Conservation (phyloP, 2,113 vertebrate genomes). For the Cromileptes altivelis region DNA sequence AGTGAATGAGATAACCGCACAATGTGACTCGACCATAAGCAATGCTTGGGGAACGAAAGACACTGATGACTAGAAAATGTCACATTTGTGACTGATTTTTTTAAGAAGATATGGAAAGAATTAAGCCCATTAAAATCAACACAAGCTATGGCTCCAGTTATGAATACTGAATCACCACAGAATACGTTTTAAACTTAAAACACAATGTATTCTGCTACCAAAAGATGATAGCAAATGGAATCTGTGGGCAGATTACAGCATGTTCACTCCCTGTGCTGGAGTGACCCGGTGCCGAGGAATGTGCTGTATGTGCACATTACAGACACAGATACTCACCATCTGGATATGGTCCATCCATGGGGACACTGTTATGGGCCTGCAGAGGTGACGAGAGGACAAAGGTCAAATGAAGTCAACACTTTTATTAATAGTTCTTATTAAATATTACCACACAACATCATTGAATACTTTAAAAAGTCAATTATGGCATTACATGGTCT, state of each 20-base stretch:
- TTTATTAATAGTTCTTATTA: neutral
- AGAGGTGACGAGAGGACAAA: slow-evolving; percentile 45
- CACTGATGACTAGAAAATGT: neutral
- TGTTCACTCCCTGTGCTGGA: slow-evolving; percentile 14
- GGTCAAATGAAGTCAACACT: slow-evolving; percentile 39
- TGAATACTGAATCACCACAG: neutral
- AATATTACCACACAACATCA: no score
- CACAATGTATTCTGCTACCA: neutral
- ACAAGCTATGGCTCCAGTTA: neutral
- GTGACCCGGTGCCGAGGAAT: slow-evolving; percentile 56
- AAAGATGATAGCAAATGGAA: neutral
- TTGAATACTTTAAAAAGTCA: no score
- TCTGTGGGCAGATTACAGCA: slow-evolving; percentile 12
- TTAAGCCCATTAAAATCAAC: neutral
- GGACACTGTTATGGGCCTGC: slow-evolving; percentile 77
- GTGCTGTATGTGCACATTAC: slow-evolving; percentile 66
- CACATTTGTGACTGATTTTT: neutral
- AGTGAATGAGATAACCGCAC: neutral
- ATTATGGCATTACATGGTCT: no score
- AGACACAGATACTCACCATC: slow-evolving; percentile 79
- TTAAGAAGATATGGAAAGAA: no score
- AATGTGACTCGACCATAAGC: neutral
- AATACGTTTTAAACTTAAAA: neutral
- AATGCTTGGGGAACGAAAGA: no score
- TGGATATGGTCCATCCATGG: slow-evolving; percentile 62